Conservation (phyloP, 1,140 invertebrate genomes). For the Drosophila navojoa region DNA sequence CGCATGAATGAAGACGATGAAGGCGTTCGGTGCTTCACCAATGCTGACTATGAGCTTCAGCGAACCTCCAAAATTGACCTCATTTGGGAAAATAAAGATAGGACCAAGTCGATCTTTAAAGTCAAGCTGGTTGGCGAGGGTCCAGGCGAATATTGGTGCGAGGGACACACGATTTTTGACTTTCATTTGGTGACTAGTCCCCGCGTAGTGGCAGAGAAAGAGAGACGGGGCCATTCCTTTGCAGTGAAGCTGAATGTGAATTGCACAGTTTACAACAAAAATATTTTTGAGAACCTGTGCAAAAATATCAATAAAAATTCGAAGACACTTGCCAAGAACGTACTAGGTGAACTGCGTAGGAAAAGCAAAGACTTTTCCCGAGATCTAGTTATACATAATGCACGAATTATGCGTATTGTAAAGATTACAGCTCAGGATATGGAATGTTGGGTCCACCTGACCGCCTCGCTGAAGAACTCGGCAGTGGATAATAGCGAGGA, state of each 20-base stretch:
- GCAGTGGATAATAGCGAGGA: conserved; percentile 41
- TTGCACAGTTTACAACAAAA: conserved; percentile 8
- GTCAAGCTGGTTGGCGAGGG: conserved; percentile 71
- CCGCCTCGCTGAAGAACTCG: conserved; percentile 34
- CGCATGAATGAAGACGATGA: conserved; percentile 31
- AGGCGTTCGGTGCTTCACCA: conserved; percentile 79
- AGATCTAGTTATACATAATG: conserved; percentile 64
- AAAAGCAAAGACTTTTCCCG: neutral
- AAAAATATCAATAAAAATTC: neutral
- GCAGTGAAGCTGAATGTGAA: conserved; percentile 52
- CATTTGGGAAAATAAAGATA: conserved; percentile 62
- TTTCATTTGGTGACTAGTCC: conserved; percentile 52
- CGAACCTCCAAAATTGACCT: conserved; percentile 53
- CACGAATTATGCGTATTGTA: conserved; percentile 53
- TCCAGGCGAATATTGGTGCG: conserved; percentile 84
- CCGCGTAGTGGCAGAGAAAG: conserved; percentile 66
- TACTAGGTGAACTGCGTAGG: neutral
- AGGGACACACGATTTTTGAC: conserved; percentile 69
- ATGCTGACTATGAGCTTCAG: conserved; percentile 60
- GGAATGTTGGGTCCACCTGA: conserved; percentile 48
- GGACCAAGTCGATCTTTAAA: conserved; percentile 60
- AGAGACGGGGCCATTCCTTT: conserved; percentile 72
- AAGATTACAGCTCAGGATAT: neutral
- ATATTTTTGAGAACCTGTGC: conserved; percentile 17
- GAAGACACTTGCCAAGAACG: conserved; percentile 23